phyloP scores from a whole-genome alignment of 2,113 vertebrate species.

The Notarius lentiginosus region DNA sequence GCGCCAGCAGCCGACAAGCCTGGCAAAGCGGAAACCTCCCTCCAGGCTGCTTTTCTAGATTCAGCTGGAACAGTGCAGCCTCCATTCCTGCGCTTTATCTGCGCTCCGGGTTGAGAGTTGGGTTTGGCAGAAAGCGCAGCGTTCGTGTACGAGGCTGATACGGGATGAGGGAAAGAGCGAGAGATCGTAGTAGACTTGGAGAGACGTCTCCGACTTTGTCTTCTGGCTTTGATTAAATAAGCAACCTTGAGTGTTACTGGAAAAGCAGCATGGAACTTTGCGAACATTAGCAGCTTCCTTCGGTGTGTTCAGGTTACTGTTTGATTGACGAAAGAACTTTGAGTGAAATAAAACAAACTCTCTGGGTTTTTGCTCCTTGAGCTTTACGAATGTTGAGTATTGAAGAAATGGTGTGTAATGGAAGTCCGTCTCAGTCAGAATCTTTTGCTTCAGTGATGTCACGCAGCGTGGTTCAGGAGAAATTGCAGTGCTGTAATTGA shows the following conservation, averaged over 20 bases:
- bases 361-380: neutral
- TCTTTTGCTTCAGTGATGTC: neutral
- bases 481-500: no score
- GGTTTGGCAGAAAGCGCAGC: neutral
- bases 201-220: neutral
- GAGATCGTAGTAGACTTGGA: neutral
- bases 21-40: slow-evolving; percentile 4
- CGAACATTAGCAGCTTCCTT: neutral
- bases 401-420: neutral
- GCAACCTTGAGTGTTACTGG: neutral
- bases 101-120: neutral
- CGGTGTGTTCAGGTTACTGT: neutral
- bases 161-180: neutral
- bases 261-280: neutral
- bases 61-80: neutral
- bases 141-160: slow-evolving; percentile 8
- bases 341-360: no score
- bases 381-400: neutral
- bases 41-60: slow-evolving; percentile 12
- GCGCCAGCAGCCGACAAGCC: neutral
- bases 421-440: neutral
- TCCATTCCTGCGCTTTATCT: neutral
- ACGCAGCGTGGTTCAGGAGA: neutral
- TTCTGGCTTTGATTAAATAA: slow-evolving; percentile 18
- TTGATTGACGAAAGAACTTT: neutral